Evolutionary conservation across 2,113 vertebrate species (phyloP), one percentile per base, ranked within the genome.

Genomic region (Suricata suricatta): DNA sequence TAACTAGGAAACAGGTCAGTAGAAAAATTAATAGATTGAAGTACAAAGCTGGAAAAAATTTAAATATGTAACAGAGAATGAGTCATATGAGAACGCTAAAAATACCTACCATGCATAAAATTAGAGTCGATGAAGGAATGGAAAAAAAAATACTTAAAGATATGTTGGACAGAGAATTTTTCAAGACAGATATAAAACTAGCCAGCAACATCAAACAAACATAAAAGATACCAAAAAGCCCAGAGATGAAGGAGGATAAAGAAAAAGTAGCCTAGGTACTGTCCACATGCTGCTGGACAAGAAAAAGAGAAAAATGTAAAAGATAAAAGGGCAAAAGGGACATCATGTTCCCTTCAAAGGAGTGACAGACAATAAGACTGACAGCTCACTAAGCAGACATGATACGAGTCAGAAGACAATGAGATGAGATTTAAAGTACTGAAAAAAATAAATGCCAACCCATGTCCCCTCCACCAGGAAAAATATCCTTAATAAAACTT

Each of bases 141-240:
- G 13, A 83, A 68, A 60, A 17, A 29, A 96, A 93, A 64, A 57
- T 93, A 85, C n/a, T 80, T 95, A 27, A 83, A 84, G 13, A 74
- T 80, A 50, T 17, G 60, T 35, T 91, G 2, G 60, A 64, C 35
- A 80, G 31, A 4, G 63, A 96, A 71, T 82, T 66, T 44, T 72
- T 33, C 44, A 72, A 72, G 29, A 79, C 35, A 5, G 10, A 83
- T 84, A 54, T 87, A 87, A 87, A 93, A 50, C 33, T 38, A 60
- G 33, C 13, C 9, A 66, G 64, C 33, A 93, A 16, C 25, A 74
- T 68, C 69, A 91, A 90, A 72, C 5, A 91, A 90, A 72, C 4
- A 44, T 64, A 64, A 93, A 96, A 96, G 7, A 44, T 31, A 71
- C 57, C 60, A 95, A 97, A 96, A 90, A 80, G 3, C 12, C 93